Evolutionary conservation across 2,888 invertebrate genomes (phyloP), one percentile per base, ranked within the genome.

Genomic region (Pharmacophagus antenor): DNA sequence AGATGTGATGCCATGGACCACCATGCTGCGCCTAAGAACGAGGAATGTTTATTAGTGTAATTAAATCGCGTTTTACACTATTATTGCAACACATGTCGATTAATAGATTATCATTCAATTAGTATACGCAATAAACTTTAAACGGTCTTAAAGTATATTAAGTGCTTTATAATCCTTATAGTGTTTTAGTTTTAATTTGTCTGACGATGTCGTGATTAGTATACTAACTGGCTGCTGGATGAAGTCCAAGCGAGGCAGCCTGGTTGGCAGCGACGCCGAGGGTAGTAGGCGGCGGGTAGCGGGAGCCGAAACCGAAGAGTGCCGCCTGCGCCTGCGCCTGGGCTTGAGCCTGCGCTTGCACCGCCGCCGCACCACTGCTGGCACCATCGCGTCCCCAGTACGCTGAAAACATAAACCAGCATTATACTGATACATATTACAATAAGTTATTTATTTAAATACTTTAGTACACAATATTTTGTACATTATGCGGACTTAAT

Each of bases 1-100:
- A 97, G 90, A 80, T 97, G 96, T 25, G 95, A 95, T 46, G 96
- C 96, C 95, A 97, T 96, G 21, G 95, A 95, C 96, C 96, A 97
- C 97, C 97, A 97, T 61, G 95, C 95, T 70, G 95, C 95, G 84
- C 95, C 96, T 95, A 82, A 27, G 84, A 72, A 44, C 49, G 15
- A 48, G 23, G 0, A 18, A 51, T 15, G 2, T 20, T 20, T 21
- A 22, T 22, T 47, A 47, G n/a, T 44, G n/a, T n/a, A n/a, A n/a
- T n/a, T 27, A 6, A n/a, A 37, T 37, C n/a, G 37, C 37, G 3
- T 37, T 37, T 37, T n/a, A 37, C 15, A 37, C 6, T 7, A 10
- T 27, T 27, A 27, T 27, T 6, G 8, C 27, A 27, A 27, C n/a
- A n/a, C n/a, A n/a, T n/a, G n/a, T n/a, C n/a, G n/a, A 27, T 27